Conservation (phyloP, 1,140 invertebrate species). For the Tetramorium parvispinum region DNA sequence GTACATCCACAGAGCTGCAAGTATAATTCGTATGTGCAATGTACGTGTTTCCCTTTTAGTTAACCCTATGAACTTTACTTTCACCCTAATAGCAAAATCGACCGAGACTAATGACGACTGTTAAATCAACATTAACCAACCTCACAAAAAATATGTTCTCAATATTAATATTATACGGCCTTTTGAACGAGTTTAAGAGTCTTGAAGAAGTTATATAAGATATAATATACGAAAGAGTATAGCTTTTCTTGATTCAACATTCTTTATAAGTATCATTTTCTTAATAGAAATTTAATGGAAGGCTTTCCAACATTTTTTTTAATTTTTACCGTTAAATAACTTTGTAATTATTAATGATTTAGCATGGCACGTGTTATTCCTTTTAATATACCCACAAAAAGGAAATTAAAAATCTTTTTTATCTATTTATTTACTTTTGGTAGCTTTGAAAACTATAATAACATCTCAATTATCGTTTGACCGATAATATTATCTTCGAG, state of each 20-base stretch:
- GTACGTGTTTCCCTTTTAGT: background rate
- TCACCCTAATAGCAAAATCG: background rate
- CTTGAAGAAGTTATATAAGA: conserved; percentile 13
- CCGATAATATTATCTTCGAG: conserved; percentile 25
- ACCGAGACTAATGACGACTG: background rate
- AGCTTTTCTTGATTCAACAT: conserved; percentile 25
- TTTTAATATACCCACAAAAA: background rate
- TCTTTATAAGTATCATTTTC: background rate
- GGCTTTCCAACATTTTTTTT: background rate
- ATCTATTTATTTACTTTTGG: background rate
- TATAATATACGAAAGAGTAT: conserved; percentile 21
- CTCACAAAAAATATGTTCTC: background rate
- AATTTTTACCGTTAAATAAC: background rate
- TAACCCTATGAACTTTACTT: background rate
- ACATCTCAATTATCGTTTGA: background rate
- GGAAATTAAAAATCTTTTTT: background rate
- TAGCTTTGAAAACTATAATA: background rate
- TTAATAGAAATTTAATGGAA: background rate
- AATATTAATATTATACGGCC: background rate
- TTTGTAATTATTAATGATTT: background rate
- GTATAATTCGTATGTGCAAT: conserved; percentile 15
- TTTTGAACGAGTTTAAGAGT: background rate
- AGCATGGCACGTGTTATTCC: background rate
- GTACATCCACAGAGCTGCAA: conserved; percentile 19
- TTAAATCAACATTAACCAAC: background rate